Conservation (phyloP, 2,888 invertebrate species). For the Pterostichus niger region DNA sequence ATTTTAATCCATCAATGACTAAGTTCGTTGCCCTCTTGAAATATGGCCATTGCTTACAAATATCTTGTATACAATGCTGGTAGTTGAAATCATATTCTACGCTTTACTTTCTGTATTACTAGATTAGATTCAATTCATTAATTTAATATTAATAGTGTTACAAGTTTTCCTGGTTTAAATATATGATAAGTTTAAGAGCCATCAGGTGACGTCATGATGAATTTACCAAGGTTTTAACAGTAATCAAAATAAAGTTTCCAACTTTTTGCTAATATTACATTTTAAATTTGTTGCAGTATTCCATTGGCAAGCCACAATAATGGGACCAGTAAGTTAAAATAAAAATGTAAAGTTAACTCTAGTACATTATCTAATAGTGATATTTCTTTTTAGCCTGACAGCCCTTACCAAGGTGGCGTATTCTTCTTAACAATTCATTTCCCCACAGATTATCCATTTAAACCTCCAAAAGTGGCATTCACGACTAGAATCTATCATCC, state of each 20-base stretch:
- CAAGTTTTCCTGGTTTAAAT: neutral
- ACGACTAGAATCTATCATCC: constrained; percentile 99
- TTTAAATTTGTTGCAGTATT: constrained; percentile 85
- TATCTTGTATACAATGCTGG: constrained; percentile 35
- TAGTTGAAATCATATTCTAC: constrained; percentile 1
- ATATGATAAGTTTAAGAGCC: neutral
- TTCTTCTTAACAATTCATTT: constrained; percentile 99
- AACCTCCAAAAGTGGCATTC: constrained; percentile 99
- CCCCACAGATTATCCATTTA: constrained; percentile 99
- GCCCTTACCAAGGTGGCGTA: constrained; percentile 99
- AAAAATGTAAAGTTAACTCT: constrained; percentile 67
- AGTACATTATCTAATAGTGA: constrained; percentile 64
- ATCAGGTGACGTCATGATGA: neutral
- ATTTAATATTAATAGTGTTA: neutral
- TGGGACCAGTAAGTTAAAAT: constrained; percentile 96
- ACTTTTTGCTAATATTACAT: neutral
- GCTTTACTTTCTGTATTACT: constrained; percentile 13
- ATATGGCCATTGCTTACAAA: constrained; percentile 49
- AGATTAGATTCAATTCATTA: neutral
- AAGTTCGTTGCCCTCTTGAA: constrained; percentile 53
- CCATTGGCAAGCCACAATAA: constrained; percentile 99
- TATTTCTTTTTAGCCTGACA: constrained; percentile 91
- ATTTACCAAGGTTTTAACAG: constrained; percentile 3
- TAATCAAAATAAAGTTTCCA: neutral
- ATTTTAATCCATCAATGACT: constrained; percentile 29